These are phyloP conservation scores for Agrotis clavis DNA, from an alignment of 2,888 invertebrate genomes.

Conservation along the genomic window DNA sequence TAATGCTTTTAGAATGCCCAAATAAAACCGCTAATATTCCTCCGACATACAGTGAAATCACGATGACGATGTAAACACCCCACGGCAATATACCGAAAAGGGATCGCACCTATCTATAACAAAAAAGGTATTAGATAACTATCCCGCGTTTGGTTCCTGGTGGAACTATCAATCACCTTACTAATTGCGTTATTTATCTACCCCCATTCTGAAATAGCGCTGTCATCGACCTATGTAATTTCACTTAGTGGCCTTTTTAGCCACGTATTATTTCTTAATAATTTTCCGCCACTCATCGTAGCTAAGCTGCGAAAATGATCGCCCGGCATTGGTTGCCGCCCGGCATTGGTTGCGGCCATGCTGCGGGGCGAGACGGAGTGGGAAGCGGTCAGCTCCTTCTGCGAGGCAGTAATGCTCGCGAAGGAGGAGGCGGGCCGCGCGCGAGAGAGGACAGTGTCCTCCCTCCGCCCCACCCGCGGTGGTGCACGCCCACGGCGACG, in stretches of 20 bases:
- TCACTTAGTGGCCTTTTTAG: constrained; percentile 84
- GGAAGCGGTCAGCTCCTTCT: no score
- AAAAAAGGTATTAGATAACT: constrained; percentile 71
- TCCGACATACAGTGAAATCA: constrained; percentile 59
- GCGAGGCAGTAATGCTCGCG: no score
- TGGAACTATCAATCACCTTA: constrained; percentile 85
- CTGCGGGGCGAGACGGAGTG: no score
- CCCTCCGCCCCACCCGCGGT: no score
- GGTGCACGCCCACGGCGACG: no score
- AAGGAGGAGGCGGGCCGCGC: no score
- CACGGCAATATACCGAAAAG: constrained; percentile 63
- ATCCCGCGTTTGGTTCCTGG: constrained; percentile 67
- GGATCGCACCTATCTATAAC: constrained; percentile 70
- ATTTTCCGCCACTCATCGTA: constrained; percentile 75
- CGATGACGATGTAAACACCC: constrained; percentile 65
- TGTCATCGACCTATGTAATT: constrained; percentile 87
- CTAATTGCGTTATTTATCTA: constrained; percentile 88
- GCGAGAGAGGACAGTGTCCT: no score
- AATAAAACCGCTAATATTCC: constrained; percentile 61
- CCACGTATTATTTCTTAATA: constrained; percentile 78
- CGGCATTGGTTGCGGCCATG: no score
- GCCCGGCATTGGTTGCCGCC: no score
- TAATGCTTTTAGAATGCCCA: constrained; percentile 66
- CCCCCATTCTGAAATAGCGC: constrained; percentile 79
- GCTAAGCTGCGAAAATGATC: constrained; percentile 67